Percentiles rank a stretch among this genome's conserved stretches.
phyloP scores from a whole-genome alignment of 1,140 invertebrate genomes.

The Metopolophium dirhodum region DNA sequence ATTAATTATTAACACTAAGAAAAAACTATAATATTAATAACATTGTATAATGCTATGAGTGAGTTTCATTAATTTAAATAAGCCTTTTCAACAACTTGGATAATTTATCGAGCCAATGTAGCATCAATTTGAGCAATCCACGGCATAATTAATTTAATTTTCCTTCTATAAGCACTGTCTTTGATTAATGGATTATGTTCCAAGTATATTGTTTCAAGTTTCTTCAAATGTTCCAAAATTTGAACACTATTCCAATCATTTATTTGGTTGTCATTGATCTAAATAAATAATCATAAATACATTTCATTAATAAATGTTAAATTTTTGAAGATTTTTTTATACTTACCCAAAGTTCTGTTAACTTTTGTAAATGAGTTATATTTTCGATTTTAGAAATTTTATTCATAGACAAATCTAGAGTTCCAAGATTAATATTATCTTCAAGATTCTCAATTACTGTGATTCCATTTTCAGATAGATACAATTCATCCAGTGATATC shows the following conservation, averaged over 20 bases:
- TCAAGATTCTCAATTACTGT: conserved; percentile 76
- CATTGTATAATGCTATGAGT: neutral
- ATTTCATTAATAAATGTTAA: conserved; percentile 43
- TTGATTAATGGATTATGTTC: conserved; percentile 89
- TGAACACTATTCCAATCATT: conserved; percentile 86
- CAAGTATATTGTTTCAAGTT: conserved; percentile 89
- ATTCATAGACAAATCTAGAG: conserved; percentile 91
- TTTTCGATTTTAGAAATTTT: conserved; percentile 83
- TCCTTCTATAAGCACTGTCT: conserved; percentile 87
- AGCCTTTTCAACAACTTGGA: too few relatives aligned
- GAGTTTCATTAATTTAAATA: neutral
- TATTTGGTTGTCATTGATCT: conserved; percentile 94
- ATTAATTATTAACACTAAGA: neutral
- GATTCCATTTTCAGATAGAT: conserved; percentile 94
- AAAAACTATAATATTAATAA: conserved; percentile 7
- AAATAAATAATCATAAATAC: conserved; percentile 57
- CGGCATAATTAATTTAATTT: conserved; percentile 87
- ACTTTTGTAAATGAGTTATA: conserved; percentile 73
- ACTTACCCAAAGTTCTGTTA: conserved; percentile 95
- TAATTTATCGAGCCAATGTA: conserved; percentile 76
- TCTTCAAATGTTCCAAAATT: conserved; percentile 74
- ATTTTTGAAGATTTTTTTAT: neutral
- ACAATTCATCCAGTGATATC: conserved; percentile 83
- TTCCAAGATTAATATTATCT: conserved; percentile 76
- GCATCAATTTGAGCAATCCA: conserved; percentile 93